Base-by-base conservation (phyloP, 2,113 vertebrate genomes). In the Leptobrachium ailaonicum region DNA sequence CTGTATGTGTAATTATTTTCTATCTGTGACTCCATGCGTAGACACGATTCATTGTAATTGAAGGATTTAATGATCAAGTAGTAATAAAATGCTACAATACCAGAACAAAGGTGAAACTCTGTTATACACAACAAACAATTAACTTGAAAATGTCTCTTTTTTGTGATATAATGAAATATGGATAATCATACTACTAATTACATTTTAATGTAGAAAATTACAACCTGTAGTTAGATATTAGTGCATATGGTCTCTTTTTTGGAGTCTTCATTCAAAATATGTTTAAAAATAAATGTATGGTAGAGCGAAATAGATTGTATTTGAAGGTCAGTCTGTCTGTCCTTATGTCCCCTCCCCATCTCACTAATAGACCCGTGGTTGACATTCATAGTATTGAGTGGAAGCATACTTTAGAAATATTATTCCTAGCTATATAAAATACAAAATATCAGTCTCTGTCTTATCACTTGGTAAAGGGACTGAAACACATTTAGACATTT, bases 81-180 rank as follows among this genome's bases (percentile, higher is more conserved):
- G 58, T 44, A 70, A 62, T 14, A 44, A 77, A 69, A 20, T 10
- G 43, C 44, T 45, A 6, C 66, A 41, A n/a, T 60, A 32, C 62
- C 45, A 40, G 50, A n/a, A 62, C 54, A 71, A 70, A n/a, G 67
- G 76, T 78, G 67, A 71, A 45, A 40, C 5, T 76, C 40, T 71
- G 60, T 78, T 50, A 71, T 43, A 71, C 47, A 78, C 53, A 78
- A 63, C 54, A 63, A 67, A 63, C 42, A 78, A 78, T 78, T 78
- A 78, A 62, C 67, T 47, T 71, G 42, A 78, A 56, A 62, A 78
- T n/a, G n/a, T 53, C 42, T 63, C 54, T 62, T 13, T 5, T 32
- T 64, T 64, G 9, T 40, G 20, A 64, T 64, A 64, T 64, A 3
- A 11, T 50, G 62, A 42, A 62, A 45, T 63, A 78, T 50, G 40